Evolutionary conservation across 2,797 vertebrate species (phyloP).

Genomic region (Phrynocephalus vlangalii): DNA sequence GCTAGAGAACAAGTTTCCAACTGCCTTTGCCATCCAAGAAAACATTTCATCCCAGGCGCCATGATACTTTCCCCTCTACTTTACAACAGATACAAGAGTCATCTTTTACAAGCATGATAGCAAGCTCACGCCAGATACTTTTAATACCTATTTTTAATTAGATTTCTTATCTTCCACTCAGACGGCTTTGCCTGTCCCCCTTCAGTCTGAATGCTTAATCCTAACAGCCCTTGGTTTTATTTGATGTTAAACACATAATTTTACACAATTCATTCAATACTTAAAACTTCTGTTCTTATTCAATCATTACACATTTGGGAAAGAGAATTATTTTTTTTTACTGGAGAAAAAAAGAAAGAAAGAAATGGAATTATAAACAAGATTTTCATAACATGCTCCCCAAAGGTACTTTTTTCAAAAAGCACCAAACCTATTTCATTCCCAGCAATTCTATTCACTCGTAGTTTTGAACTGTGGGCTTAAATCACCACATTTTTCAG

Average conservation of each 20-base stretch:
- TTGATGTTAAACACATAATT: slow-evolving; percentile 77
- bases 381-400: slow-evolving; percentile 10
- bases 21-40: slow-evolving; percentile 52
- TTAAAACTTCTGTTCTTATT: slow-evolving; percentile 55
- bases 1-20: slow-evolving; percentile 38
- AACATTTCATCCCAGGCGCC: slow-evolving; percentile 52
- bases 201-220: slow-evolving; percentile 80
- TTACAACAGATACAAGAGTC: slow-evolving; percentile 46
- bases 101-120: slow-evolving; percentile 66
- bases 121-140: slow-evolving; percentile 56
- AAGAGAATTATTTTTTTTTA: slow-evolving; percentile 34
- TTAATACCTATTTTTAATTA: slow-evolving; percentile 77
- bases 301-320: slow-evolving; percentile 43
- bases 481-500: not conserved
- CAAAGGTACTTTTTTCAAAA: not conserved
- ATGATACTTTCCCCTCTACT: slow-evolving; percentile 44
- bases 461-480: not conserved
- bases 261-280: slow-evolving; percentile 67
- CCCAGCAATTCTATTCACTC: not conserved
- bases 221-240: slow-evolving; percentile 77
- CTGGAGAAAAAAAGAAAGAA: slow-evolving; percentile 36
- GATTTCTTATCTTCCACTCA: slow-evolving; percentile 74
- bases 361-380: not conserved
- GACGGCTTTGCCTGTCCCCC: slow-evolving; percentile 72
- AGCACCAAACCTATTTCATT: not conserved